A percentile compares a stretch with the other conserved stretches of the same genome.
phyloP scores from a whole-genome alignment of 2,113 vertebrate species.

The Leucoraja erinaceus region DNA sequence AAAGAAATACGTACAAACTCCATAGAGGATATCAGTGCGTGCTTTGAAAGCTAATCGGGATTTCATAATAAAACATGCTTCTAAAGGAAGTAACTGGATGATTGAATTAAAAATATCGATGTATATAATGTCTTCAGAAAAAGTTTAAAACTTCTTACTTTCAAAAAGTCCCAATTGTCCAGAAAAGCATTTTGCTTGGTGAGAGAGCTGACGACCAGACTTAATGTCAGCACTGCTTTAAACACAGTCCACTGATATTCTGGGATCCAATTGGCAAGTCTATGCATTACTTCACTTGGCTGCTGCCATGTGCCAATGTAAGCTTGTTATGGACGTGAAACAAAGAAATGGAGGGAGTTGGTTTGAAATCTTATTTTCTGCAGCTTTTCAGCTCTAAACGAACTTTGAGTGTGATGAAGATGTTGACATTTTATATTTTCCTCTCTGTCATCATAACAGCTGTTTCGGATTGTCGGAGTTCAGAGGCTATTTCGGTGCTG shows the following conservation, averaged over 20 bases:
- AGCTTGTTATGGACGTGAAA: conserved; percentile 40
- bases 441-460: background rate
- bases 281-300: conserved; percentile 24
- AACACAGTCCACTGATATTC: background rate
- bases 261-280: background rate
- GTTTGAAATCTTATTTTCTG: background rate
- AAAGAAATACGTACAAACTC: too few relatives aligned
- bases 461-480: background rate
- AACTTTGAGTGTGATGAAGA: conserved; percentile 15
- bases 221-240: conserved; percentile 22
- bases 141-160: background rate
- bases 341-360: background rate
- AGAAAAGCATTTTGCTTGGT: background rate
- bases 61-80: background rate
- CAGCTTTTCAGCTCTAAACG: background rate
- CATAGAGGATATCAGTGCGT: too few relatives aligned
- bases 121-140: background rate
- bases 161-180: background rate
- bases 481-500: background rate
- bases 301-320: conserved; percentile 35
- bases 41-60: background rate
- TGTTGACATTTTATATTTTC: background rate
- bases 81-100: background rate
- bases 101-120: background rate
- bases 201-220: background rate